Evolutionary conservation across 2,113 vertebrate species (phyloP).

Genomic region (Baryphthengus martii): DNA sequence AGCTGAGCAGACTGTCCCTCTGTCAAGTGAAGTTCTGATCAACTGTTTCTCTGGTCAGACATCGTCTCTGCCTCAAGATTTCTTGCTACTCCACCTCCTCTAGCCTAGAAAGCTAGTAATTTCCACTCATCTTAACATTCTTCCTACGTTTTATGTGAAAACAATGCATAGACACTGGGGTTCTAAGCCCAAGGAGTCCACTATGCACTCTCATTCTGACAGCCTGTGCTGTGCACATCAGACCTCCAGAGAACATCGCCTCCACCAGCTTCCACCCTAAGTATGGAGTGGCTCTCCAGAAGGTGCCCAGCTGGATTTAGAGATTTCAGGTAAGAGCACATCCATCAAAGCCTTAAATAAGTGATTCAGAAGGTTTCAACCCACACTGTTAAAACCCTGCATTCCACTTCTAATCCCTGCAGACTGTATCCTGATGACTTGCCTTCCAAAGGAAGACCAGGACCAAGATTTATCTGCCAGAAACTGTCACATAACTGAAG

Average conservation of each 20-base stretch:
- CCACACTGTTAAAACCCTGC: neutral
- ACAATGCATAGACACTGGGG: neutral
- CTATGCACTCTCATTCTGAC: neutral
- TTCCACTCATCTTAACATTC: neutral
- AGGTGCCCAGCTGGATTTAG: neutral
- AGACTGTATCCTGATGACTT: neutral
- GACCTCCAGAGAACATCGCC: neutral
- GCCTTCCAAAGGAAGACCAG: neutral
- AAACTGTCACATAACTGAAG: neutral
- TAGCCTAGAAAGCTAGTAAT: neutral
- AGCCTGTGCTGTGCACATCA: neutral
- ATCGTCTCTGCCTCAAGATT: neutral
- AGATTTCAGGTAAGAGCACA: neutral
- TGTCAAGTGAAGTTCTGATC: neutral
- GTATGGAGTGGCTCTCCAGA: neutral
- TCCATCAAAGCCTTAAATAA: neutral
- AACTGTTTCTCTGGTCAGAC: neutral
- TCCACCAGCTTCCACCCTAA: neutral
- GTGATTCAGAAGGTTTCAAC: neutral
- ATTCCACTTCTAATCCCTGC: neutral
- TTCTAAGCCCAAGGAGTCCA: neutral
- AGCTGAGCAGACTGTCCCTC: neutral
- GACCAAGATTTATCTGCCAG: neutral
- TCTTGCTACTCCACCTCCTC: neutral
- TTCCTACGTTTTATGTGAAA: neutral